Conservation (phyloP, 2,797 vertebrate genomes). For the Spea hammondii region DNA sequence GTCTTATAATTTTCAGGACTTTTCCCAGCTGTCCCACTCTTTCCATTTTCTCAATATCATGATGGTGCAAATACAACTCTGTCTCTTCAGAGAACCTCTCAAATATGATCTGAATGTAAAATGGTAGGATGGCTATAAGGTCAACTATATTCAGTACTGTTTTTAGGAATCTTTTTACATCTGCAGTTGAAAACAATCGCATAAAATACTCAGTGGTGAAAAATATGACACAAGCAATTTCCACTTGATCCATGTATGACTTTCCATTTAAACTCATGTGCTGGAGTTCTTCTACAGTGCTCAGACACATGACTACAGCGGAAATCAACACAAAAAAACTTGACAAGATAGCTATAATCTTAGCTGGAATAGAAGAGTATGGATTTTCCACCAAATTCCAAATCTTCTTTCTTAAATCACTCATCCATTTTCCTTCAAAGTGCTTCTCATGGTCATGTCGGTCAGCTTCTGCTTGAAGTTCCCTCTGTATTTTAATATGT, state of each 20-base stretch:
- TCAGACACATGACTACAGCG: conserved; percentile 86
- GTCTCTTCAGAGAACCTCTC: conserved; percentile 74
- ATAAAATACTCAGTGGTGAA: conserved; percentile 85
- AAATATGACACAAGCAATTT: conserved; percentile 83
- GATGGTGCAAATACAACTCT: conserved; percentile 64
- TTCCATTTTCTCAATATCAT: conserved; percentile 82
- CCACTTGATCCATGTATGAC: conserved; percentile 83
- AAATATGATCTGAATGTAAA: conserved; percentile 84
- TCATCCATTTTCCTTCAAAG: conserved; percentile 77
- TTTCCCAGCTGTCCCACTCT: conserved; percentile 88
- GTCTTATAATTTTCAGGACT: conserved; percentile 84
- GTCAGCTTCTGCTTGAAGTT: conserved; percentile 83
- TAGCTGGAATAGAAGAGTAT: conserved; percentile 81
- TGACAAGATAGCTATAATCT: conserved; percentile 82
- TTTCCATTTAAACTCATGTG: conserved; percentile 69
- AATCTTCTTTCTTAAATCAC: conserved; percentile 68
- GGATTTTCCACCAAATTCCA: conserved; percentile 91
- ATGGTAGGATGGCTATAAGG: conserved; percentile 85
- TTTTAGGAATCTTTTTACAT: conserved; percentile 77
- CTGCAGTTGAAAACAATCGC: conserved; percentile 77
- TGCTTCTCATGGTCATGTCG: conserved; percentile 66
- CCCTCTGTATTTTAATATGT: conserved; percentile 81
- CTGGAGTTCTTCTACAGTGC: conserved; percentile 84
- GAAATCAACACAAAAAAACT: conserved; percentile 88
- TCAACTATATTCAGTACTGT: conserved; percentile 85